Percentiles rank a stretch among this genome's conserved stretches.
These are phyloP conservation scores for Calosoma granatense DNA, from an alignment of 1,140 invertebrate genomes.

Conservation along the genomic window DNA sequence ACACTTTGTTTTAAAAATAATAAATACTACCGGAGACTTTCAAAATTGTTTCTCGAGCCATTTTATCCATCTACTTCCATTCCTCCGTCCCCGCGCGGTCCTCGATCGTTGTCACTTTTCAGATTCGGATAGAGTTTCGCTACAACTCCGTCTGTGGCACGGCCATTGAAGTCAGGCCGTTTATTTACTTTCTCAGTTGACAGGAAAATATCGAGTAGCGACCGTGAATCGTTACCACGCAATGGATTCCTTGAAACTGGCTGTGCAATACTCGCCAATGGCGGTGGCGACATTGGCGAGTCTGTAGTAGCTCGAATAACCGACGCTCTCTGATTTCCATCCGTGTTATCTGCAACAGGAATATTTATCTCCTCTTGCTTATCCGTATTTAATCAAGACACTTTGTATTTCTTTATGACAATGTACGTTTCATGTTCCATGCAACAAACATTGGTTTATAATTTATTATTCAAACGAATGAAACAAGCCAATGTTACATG, in stretches of 20 bases:
- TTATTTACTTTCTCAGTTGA: conserved; percentile 43
- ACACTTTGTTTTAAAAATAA: conserved; percentile 5
- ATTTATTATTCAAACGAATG: too few species aligned
- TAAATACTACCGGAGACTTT: too few species aligned
- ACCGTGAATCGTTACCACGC: conserved; percentile 32
- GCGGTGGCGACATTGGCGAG: conserved; percentile 68
- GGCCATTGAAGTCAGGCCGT: conserved; percentile 68
- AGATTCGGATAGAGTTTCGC: conserved; percentile 73
- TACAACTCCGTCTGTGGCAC: conserved; percentile 51
- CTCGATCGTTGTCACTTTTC: conserved; percentile 37
- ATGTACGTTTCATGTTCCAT: too few species aligned
- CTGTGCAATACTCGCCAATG: conserved; percentile 31
- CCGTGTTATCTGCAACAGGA: conserved; percentile 17
- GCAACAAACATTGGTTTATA: conserved; percentile 9
- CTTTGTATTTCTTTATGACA: too few species aligned
- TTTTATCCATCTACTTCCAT: conserved; percentile 27
- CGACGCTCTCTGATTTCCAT: conserved; percentile 45
- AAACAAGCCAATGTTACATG: too few species aligned
- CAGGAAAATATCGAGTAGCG: conserved; percentile 55
- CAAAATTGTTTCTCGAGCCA: not conserved
- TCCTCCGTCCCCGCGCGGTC: conserved; percentile 19
- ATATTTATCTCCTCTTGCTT: too few species aligned
- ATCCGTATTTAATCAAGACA: too few species aligned
- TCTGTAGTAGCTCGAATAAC: conserved; percentile 72
- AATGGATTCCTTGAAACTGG: conserved; percentile 20